Percentiles rank a stretch among this genome's conserved stretches.
Evolutionary conservation across 2,113 vertebrate genomes (phyloP).

Genomic region (Crotalus helleri): DNA sequence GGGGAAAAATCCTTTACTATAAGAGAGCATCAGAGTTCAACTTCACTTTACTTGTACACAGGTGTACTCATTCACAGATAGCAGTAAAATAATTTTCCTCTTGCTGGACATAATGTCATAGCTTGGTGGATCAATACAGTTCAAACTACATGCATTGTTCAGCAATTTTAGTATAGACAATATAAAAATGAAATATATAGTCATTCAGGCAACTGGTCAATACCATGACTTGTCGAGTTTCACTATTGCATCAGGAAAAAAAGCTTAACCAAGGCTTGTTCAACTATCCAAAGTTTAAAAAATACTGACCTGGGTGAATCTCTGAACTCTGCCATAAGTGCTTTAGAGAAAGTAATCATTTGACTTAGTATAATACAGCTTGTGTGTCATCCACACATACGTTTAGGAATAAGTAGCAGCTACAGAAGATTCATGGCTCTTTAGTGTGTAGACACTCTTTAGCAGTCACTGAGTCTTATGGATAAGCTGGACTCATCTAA

Average conservation of each 20-base stretch:
- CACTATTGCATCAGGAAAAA: neutral
- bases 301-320: neutral
- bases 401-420: neutral
- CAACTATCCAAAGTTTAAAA: neutral
- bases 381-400: neutral
- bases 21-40: neutral
- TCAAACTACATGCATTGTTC: neutral
- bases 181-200: slow-evolving; percentile 3
- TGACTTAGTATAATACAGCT: neutral
- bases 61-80: neutral
- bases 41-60: neutral
- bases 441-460: neutral
- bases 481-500: neutral
- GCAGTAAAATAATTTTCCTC: slow-evolving; percentile 16
- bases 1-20: neutral
- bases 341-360: neutral
- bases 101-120: slow-evolving; percentile 15
- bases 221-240: neutral
- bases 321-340: neutral
- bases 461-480: neutral
- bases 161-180: neutral
- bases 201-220: neutral
- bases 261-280: neutral
- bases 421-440: neutral
- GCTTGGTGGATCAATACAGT: slow-evolving; percentile 36